Evolutionary conservation across 2,888 invertebrate genomes (phyloP).

Genomic region (Dinocampus coccinellae): DNA sequence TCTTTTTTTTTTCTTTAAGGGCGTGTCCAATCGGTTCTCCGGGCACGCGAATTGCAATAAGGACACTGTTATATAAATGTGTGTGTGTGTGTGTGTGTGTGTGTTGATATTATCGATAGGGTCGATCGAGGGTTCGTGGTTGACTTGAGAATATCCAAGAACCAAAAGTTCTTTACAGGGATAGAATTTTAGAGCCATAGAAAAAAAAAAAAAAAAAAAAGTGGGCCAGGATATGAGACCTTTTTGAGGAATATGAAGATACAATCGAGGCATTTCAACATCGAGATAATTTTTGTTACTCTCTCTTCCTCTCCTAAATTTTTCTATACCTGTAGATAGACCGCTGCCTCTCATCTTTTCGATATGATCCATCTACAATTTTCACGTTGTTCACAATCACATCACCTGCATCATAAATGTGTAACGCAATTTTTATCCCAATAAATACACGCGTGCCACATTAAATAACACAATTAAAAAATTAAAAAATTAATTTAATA

Average conservation of each 20-base stretch:
- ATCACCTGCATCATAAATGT: conserved; percentile 8
- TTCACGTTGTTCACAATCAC: neutral
- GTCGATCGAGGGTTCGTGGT: conserved; percentile 38
- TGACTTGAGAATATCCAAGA: neutral
- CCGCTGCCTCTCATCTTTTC: neutral
- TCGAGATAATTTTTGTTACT: neutral
- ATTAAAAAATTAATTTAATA: too few species aligned
- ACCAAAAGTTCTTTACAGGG: neutral
- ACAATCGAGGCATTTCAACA: neutral
- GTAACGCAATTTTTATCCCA: too few species aligned
- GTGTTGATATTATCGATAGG: conserved; percentile 32
- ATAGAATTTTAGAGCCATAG: neutral
- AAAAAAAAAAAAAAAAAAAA: too few species aligned
- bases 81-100: too few species aligned
- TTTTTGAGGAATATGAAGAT: neutral
- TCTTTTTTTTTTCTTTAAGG: neutral
- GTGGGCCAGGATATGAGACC: neutral
- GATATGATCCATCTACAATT: neutral
- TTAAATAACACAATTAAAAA: too few species aligned
- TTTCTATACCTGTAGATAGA: neutral
- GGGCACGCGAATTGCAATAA: neutral
- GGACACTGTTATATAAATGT: neutral
- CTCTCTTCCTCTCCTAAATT: neutral
- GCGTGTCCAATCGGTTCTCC: neutral
- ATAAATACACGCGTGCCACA: too few species aligned